Base-by-base conservation (phyloP, 1,140 invertebrate genomes). In the Macrobrachium rosenbergii region DNA sequence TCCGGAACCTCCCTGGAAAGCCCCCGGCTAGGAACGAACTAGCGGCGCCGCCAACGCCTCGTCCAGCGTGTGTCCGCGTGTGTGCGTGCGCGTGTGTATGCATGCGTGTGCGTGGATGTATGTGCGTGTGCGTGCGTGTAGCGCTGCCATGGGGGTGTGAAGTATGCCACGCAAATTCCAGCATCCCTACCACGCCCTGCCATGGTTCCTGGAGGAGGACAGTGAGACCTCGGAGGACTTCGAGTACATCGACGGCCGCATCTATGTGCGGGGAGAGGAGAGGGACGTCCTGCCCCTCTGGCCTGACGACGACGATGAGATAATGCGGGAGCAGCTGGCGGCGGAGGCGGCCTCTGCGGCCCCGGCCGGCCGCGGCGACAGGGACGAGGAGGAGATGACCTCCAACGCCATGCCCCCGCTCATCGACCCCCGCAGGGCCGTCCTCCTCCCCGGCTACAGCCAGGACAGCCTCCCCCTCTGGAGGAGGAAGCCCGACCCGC, bases 121-220 rank as follows among this genome's bases (percentile, higher is more conserved):
- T 67, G 64, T 67, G 64, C 28, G 64, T 67, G 64, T 10, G 14
- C 28, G 64, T 14, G 28, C 69, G 69, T 23, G 23, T 37, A 37
- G 28, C 28, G 28, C 69, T 6, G 14, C 69, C 17, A 73, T 73
- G 77, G 17, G 23, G 16, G 78, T 80, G 59, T 64, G 16, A 45
- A 85, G n/a, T 16, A 87, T 87, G 84, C 84, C 84, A 6, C 67
- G 79, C 16, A 78, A 80, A 58, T 87, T 87, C 60, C 84, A 87
- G 77, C 84, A 87, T 62, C 84, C 84, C 7, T 87, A 73, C 23
- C 79, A 87, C 84, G 81, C 80, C 64, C 52, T 87, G 58, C 78
- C 84, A 37, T 87, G 84, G 84, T 67, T 80, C 6, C 45, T 87
- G 77, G 84, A 87, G 67, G 84, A 87, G 67, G 78, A 78, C 5